A percentile compares a stretch with the other conserved stretches of the same genome.
These are phyloP conservation scores for Zaprionus tsacasi DNA, from an alignment of 1,140 invertebrate genomes.

Conservation along the genomic window DNA sequence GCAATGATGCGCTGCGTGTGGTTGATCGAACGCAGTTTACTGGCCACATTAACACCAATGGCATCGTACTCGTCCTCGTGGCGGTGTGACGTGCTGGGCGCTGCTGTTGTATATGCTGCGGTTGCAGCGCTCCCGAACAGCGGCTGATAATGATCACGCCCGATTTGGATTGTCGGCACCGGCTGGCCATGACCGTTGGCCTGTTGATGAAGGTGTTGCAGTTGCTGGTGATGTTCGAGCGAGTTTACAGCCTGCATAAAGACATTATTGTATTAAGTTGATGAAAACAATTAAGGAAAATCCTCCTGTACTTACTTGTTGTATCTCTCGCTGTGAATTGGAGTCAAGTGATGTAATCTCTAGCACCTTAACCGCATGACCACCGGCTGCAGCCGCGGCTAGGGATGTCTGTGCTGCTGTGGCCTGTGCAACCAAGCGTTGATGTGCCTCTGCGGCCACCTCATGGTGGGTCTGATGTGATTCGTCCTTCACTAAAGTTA, in stretches of 20 bases:
- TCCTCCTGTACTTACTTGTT: conserved; percentile 58
- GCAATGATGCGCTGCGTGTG: conserved; percentile 84
- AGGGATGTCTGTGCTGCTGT: conserved; percentile 55
- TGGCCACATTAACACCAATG: conserved; percentile 84
- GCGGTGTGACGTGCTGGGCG: conserved; percentile 53
- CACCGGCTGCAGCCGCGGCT: conserved; percentile 52
- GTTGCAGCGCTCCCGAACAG: conserved; percentile 63
- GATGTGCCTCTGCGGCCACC: conserved; percentile 60
- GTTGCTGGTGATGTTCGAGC: conserved; percentile 76
- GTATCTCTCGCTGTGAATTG: conserved; percentile 80
- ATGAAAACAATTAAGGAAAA: not conserved
- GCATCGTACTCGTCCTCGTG: conserved; percentile 82
- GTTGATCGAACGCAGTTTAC: conserved; percentile 82
- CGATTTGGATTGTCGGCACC: conserved; percentile 79
- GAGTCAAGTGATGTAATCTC: conserved; percentile 80
- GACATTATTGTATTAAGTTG: not conserved
- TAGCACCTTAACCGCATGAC: conserved; percentile 74
- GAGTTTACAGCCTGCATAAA: conserved; percentile 72
- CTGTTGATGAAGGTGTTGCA: conserved; percentile 78
- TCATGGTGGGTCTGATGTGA: conserved; percentile 63
- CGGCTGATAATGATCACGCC: conserved; percentile 77
- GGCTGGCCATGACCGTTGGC: conserved; percentile 66
- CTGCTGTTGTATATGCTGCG: conserved; percentile 65
- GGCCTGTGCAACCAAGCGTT: conserved; percentile 67
- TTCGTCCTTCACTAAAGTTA: conserved; percentile 70